These are phyloP conservation scores for Heliconius congener DNA, from an alignment of 1,140 invertebrate species.

Conservation along the genomic window DNA sequence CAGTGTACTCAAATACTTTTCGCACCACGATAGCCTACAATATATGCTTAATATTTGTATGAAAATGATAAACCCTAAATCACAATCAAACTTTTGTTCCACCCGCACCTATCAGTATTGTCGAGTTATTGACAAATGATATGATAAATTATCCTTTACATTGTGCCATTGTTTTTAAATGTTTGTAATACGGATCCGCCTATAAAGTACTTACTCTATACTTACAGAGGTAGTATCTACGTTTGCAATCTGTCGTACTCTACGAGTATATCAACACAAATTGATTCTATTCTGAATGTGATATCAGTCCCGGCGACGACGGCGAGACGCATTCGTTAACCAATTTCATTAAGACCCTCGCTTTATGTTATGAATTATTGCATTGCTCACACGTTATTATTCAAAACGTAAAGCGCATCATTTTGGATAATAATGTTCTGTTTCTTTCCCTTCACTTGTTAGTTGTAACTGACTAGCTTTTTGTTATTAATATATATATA, in stretches of 20 bases:
- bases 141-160: neutral
- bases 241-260: neutral
- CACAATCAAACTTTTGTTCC: neutral
- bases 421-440: neutral
- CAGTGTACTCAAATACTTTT: no score
- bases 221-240: neutral
- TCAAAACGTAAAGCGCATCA: neutral
- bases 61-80: neutral
- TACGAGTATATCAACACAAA: neutral
- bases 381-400: neutral
- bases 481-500: no score
- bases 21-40: no score
- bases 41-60: neutral
- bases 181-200: neutral
- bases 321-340: neutral
- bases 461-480: no score
- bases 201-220: no score
- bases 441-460: no score
- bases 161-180: neutral
- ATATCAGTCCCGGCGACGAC: neutral
- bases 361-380: neutral
- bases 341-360: neutral
- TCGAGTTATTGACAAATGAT: neutral
- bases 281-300: conserved; percentile 3
- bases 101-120: neutral